A percentile compares a stretch with the other conserved stretches of the same genome.
These are phyloP conservation scores for Drosophila biarmipes DNA, from an alignment of 1,140 invertebrate species.

Conservation along the genomic window DNA sequence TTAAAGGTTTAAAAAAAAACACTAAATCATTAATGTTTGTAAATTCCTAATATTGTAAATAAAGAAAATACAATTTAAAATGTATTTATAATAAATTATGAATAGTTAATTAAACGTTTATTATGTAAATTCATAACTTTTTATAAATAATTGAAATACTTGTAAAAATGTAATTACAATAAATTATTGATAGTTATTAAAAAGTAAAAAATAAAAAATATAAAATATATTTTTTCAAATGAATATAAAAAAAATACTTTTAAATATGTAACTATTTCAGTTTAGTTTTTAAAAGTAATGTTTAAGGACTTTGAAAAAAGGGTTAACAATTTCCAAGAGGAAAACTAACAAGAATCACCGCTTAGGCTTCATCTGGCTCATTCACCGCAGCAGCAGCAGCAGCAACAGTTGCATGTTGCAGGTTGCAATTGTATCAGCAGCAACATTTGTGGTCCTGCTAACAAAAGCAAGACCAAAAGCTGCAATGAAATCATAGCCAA, in stretches of 20 bases:
- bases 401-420: slow-evolving; percentile 13
- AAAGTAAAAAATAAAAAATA: too few species aligned
- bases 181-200: too few species aligned
- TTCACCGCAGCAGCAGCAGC: slow-evolving; percentile 1
- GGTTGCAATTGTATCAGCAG: slow-evolving; percentile 1
- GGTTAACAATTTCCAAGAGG: background rate
- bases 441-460: slow-evolving; percentile 22
- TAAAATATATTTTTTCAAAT: background rate
- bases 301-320: background rate
- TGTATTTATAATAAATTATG: too few species aligned
- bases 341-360: background rate
- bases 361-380: background rate
- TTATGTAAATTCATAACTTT: too few species aligned
- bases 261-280: too few species aligned
- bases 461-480: background rate
- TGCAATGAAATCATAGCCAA: background rate
- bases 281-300: background rate
- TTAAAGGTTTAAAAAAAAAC: too few species aligned
- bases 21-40: too few species aligned
- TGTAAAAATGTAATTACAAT: too few species aligned
- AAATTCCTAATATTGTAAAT: too few species aligned
- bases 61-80: too few species aligned
- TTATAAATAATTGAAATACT: too few species aligned
- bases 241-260: background rate
- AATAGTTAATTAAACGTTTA: too few species aligned